These are phyloP conservation scores for Agelas oroides DNA, from an alignment of 37 sponge, comb jelly and placozoan species.

Conservation along the genomic window DNA sequence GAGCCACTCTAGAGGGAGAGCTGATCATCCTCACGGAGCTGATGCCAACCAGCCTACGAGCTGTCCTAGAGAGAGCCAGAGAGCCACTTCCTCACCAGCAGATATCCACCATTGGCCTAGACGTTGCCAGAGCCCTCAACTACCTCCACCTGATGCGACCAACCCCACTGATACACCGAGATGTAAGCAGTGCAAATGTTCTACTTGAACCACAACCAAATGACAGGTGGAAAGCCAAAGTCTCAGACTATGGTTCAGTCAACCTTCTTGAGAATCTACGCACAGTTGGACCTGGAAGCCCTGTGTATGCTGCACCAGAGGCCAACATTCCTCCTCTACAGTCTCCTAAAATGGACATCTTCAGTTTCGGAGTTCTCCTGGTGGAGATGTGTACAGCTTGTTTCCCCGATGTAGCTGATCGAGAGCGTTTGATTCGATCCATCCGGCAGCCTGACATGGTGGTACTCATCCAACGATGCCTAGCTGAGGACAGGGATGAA, in stretches of 20 bases:
- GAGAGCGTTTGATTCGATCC: neutral
- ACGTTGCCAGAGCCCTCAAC: constrained; percentile 64
- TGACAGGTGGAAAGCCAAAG: constrained; percentile 66
- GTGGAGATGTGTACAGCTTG: constrained; percentile 19
- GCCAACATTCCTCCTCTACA: constrained; percentile 23
- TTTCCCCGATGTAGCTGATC: neutral
- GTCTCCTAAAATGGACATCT: constrained; percentile 65
- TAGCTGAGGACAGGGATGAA: constrained; percentile 1
- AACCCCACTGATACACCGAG: constrained; percentile 78
- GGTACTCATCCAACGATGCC: constrained; percentile 4
- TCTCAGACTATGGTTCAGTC: constrained; percentile 76
- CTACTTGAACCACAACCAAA: constrained; percentile 41
- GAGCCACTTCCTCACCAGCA: constrained; percentile 11
- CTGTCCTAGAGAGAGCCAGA: neutral
- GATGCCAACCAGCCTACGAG: constrained; percentile 62
- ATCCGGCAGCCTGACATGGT: neutral
- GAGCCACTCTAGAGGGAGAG: constrained; percentile 33
- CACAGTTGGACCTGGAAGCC: neutral
- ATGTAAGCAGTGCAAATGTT: constrained; percentile 81
- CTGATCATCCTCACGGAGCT: constrained; percentile 64
- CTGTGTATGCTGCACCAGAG: constrained; percentile 49
- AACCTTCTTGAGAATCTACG: constrained; percentile 32
- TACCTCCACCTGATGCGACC: constrained; percentile 74
- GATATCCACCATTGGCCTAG: constrained; percentile 27
- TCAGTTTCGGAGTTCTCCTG: constrained; percentile 50